Evolutionary conservation across 2,888 invertebrate genomes (phyloP).

Genomic region (Chymomyza fuscimana): DNA sequence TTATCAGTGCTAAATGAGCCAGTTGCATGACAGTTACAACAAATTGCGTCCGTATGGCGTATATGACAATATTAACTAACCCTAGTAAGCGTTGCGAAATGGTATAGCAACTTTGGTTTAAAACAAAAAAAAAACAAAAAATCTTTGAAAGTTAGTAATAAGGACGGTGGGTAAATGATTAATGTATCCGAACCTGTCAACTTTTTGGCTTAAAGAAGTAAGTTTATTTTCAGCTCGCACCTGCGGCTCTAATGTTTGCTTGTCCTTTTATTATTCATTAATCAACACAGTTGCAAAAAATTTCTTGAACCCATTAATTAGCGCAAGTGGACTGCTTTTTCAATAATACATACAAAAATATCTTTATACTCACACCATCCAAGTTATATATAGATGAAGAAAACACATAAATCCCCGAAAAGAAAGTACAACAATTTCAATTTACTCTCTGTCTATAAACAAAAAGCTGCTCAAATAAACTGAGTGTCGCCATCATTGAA

Average conservation of each 20-base stretch:
- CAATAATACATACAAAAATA: background rate
- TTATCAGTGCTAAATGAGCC: slow-evolving; percentile 22
- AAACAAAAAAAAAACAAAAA: background rate
- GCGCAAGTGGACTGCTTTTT: slow-evolving; percentile 42
- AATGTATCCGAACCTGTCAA: slow-evolving; percentile 67
- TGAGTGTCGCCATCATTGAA: slow-evolving; percentile 64
- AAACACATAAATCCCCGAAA: slow-evolving; percentile 34
- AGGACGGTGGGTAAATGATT: slow-evolving; percentile 51
- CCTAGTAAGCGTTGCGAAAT: background rate
- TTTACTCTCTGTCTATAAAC: slow-evolving; percentile 43
- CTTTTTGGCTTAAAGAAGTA: slow-evolving; percentile 40
- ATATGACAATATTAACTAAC: background rate
- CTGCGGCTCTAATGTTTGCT: slow-evolving; percentile 3
- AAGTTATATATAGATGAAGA: background rate
- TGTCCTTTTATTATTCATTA: slow-evolving; percentile 64
- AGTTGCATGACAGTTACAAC: slow-evolving; percentile 29
- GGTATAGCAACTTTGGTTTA: background rate
- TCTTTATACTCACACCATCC: background rate
- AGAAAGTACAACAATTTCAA: slow-evolving; percentile 60
- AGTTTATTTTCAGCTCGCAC: slow-evolving; percentile 39
- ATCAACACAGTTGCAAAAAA: slow-evolving; percentile 66
- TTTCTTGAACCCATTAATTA: slow-evolving; percentile 66
- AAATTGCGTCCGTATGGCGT: slow-evolving; percentile 24
- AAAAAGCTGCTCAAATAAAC: slow-evolving; percentile 38
- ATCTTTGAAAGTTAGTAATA: background rate